phyloP scores from a whole-genome alignment of 2,888 invertebrate genomes.

The Leptopilina myrica region DNA sequence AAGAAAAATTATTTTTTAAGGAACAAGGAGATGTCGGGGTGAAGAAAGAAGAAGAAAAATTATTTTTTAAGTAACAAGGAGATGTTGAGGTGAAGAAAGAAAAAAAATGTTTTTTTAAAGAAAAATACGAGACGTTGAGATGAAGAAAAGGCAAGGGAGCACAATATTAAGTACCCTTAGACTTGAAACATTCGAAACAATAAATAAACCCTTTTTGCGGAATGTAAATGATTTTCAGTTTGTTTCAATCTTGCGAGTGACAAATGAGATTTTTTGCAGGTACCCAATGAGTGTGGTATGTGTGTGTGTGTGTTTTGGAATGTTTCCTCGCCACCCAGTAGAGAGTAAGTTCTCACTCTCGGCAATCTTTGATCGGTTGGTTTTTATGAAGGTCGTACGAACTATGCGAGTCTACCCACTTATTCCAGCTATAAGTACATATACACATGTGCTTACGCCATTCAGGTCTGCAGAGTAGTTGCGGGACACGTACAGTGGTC shows the following conservation, averaged over 20 bases:
- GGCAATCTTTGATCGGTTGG: constrained; percentile 69
- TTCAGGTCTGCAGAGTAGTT: constrained; percentile 9
- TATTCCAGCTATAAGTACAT: constrained; percentile 32
- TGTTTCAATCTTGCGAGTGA: not conserved
- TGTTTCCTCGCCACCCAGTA: constrained; percentile 53
- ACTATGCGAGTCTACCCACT: constrained; percentile 51
- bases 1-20: too few species aligned
- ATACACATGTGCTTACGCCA: constrained; percentile 27
- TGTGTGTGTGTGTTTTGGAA: constrained; percentile 23
- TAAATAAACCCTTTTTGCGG: not conserved
- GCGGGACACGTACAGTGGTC: not conserved
- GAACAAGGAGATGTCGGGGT: too few species aligned
- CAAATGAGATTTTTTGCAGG: not conserved
- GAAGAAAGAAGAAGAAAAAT: too few species aligned
- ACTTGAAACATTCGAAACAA: too few species aligned
- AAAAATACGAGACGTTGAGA: too few species aligned
- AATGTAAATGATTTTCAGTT: not conserved
- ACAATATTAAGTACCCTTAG: too few species aligned
- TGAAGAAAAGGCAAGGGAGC: too few species aligned
- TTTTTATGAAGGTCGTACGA: constrained; percentile 70
- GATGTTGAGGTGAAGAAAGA: too few species aligned
- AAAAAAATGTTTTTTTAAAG: too few species aligned
- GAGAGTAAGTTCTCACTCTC: constrained; percentile 62
- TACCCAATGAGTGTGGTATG: not conserved
- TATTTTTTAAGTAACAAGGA: too few species aligned